Conservation (phyloP, 2,113 vertebrate species). For the Dromas ardeola region DNA sequence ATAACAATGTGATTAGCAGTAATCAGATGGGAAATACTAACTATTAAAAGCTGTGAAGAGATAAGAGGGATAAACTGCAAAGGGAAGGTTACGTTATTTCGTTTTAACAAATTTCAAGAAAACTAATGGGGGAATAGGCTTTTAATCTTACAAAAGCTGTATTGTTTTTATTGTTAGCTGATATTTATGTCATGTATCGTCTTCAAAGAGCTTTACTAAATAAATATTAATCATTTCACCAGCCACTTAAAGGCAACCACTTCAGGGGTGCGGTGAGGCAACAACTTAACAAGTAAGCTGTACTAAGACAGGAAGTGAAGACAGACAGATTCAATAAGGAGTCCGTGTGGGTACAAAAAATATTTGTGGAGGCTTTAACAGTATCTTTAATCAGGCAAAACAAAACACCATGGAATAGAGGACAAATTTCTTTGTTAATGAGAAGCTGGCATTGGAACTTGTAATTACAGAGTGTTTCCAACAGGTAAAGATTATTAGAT, state of each 20-base stretch:
- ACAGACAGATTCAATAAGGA: slow-evolving; percentile 24
- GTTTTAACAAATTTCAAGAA: background rate
- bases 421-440: background rate
- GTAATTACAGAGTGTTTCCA: background rate
- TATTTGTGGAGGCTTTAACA: slow-evolving; percentile 39
- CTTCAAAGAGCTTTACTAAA: slow-evolving; percentile 36
- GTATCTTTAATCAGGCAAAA: slow-evolving; percentile 9
- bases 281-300: slow-evolving; percentile 6
- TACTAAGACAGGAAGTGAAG: slow-evolving; percentile 8
- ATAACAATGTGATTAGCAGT: slow-evolving; percentile 16
- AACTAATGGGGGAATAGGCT: background rate
- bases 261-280: background rate
- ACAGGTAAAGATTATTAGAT: slow-evolving; percentile 7
- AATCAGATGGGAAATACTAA: slow-evolving; percentile 29
- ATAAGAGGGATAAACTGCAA: slow-evolving; percentile 1
- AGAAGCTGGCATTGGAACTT: slow-evolving; percentile 1
- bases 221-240: slow-evolving; percentile 45
- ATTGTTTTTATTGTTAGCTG: background rate
- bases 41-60: slow-evolving; percentile 27
- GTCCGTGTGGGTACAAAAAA: background rate
- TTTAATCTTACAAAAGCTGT: background rate
- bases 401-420: background rate
- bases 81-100: background rate
- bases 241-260: slow-evolving; percentile 38
- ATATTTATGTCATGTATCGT: slow-evolving; percentile 28